Base-by-base conservation (phyloP, 2,888 invertebrate genomes). In the Drosophila limbata region DNA sequence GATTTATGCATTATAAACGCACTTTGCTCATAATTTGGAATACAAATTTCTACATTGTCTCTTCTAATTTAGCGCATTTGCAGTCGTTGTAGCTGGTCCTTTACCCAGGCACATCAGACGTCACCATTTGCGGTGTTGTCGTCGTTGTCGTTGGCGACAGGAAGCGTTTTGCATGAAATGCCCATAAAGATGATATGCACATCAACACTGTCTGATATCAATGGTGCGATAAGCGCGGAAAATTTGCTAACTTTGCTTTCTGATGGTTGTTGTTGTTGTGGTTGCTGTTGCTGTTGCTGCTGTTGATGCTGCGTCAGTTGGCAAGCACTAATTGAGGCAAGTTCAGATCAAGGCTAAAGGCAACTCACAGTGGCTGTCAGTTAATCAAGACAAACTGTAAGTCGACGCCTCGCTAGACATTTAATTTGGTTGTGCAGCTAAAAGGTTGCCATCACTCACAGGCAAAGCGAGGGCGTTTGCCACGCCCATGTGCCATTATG, bases 161-260 rank as follows among this genome's bases (percentile, higher is more conserved):
- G 85, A 83, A 89, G 75, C 78, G 71, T 81, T 89, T 88, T 88
- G 85, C 89, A 89, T 89, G 89, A 89, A 89, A 89, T 89, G 85
- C 73, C 87, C 79, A 89, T 88, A 88, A 88, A 88, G 88, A 79
- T 88, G 88, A 89, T 88, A 89, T 88, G 84, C 86, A 86, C 79
- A 84, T 86, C 85, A 86, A 67, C 81, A 69, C 78, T 71, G 83
- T 61, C 77, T 74, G 86, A 77, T 77, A 73, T 66, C 68, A 79
- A 75, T 77, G 68, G 68, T 44, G 80, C 73, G 80, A 75, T 79
- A 78, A 70, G 75, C 77, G 75, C 66, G 70, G 69, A 67, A 68
- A 74, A 78, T 76, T 80, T 84, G 66, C 70, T 71, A 72, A 71
- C 81, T 74, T 57, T 50, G 45, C 28, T 19, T 11, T 28, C 50